A percentile compares a stretch with the other conserved stretches of the same genome.
phyloP scores from a whole-genome alignment of 2,888 invertebrate species.

The Hydriomena furcata region DNA sequence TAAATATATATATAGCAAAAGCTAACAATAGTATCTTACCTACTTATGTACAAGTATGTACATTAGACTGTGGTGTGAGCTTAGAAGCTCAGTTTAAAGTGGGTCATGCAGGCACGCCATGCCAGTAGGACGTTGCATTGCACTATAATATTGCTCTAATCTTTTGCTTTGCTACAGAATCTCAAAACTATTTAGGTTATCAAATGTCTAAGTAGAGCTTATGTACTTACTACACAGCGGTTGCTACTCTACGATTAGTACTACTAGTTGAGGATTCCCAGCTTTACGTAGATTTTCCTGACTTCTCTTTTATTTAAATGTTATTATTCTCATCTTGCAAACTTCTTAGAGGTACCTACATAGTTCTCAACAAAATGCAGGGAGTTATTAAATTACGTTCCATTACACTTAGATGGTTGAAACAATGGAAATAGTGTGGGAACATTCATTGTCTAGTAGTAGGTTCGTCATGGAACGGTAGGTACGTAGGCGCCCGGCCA shows the following conservation, averaged over 20 bases:
- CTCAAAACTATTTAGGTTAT: constrained; percentile 1
- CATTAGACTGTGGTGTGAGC: constrained; percentile 5
- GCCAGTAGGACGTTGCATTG: not conserved
- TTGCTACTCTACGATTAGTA: not conserved
- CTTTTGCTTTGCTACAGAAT: constrained; percentile 11
- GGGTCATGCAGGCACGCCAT: constrained; percentile 7
- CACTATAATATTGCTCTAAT: constrained; percentile 10
- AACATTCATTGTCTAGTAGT: constrained; percentile 41
- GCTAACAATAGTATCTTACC: constrained; percentile 6
- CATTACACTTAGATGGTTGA: constrained; percentile 14
- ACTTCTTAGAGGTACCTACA: not conserved
- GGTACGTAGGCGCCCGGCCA: constrained; percentile 48
- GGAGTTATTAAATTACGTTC: too few relatives aligned
- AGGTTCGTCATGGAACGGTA: constrained; percentile 42
- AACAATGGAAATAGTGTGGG: constrained; percentile 54
- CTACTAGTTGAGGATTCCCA: not conserved
- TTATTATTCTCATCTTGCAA: not conserved
- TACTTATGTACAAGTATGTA: too few relatives aligned
- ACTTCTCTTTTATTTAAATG: not conserved
- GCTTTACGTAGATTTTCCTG: not conserved
- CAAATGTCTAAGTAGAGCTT: not conserved
- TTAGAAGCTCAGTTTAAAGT: constrained; percentile 10
- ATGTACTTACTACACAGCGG: too few relatives aligned
- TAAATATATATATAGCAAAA: not conserved
- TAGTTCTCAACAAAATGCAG: not conserved